A percentile compares a stretch with the other conserved stretches of the same genome.
Conservation (phyloP, 35 echinoderm and acorn worm genomes). For the Nesometra sesokonis region DNA sequence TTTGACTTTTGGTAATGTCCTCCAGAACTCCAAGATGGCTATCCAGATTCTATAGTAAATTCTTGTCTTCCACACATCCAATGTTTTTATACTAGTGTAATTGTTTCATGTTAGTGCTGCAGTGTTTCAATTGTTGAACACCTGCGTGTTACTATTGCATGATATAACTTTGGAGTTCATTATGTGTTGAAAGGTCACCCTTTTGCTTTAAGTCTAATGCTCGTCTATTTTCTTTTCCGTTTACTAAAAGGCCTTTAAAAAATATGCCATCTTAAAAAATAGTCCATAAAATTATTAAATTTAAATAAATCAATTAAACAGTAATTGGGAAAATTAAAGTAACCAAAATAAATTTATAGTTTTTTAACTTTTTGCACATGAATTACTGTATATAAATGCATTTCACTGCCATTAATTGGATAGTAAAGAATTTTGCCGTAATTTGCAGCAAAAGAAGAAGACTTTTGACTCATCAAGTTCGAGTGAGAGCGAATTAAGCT, state of each 20-base stretch:
- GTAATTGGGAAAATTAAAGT: too few relatives aligned
- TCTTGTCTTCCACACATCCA: background rate
- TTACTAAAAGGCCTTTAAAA: background rate
- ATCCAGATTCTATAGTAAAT: background rate
- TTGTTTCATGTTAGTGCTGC: background rate
- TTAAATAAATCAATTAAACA: background rate
- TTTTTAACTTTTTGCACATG: too few relatives aligned
- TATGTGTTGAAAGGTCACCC: background rate
- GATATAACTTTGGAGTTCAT: background rate
- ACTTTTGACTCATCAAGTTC: constrained; percentile 90
- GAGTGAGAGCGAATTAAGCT: constrained; percentile 64
- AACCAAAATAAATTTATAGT: too few relatives aligned
- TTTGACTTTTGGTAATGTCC: background rate
- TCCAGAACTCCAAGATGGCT: background rate
- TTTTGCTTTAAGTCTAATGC: background rate
- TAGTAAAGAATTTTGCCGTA: too few relatives aligned
- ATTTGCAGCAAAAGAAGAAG: constrained; percentile 70
- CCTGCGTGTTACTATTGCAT: background rate
- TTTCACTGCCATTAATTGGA: too few relatives aligned
- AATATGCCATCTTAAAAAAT: background rate
- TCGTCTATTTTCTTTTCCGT: background rate
- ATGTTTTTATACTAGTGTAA: background rate
- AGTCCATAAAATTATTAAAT: background rate
- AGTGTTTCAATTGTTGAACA: background rate
- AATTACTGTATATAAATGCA: too few relatives aligned